Evolutionary conservation across 2,888 invertebrate species (phyloP), one percentile per base, ranked within the genome.

Genomic region (Apoda limacodes): DNA sequence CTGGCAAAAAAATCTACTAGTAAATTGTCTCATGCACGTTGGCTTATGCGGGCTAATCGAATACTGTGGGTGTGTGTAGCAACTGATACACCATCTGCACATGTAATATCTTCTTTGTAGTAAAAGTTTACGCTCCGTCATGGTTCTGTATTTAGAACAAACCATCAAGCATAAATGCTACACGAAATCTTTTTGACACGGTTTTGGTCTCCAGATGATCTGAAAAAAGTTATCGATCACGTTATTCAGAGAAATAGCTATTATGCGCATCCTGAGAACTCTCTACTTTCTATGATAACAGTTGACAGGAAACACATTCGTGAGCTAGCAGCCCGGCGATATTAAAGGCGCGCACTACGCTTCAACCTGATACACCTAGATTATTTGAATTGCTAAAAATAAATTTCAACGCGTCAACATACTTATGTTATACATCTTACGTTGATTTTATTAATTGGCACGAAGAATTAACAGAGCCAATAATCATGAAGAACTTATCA

Each of bases 241-340:
- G 41, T 42, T 9, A 36, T 36, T 13, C 30, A 41, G 27, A 19
- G 44, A 34, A 47, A 47, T 15, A 13, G 31, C 15, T 44, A 42
- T 32, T 53, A 45, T 34, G 50, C 45, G 5, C 48, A 54, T 32
- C 41, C 44, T 4, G 52, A 53, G 37, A 52, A 49, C 26, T 10
- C 50, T 27, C 29, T 53, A 14, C 17, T 50, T 9, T 42, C 44
- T 11, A 48, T 50, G 48, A 23, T 47, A 12, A 34, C 32, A 5
- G 50, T 51, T 30, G n/a, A 31, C 3, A 22, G 35, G 14, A 21
- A 22, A 13, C 41, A 51, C 24, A 40, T 51, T 26, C 26, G 47
- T 32, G 46, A 50, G 19, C 25, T 50, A 9, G 48, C 41, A 9
- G 34, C 42, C 3, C 35, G 48, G 6, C 37, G 47, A n/a, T n/a